Base-by-base conservation (phyloP, 2,888 invertebrate species). In the Lithosia quadra region DNA sequence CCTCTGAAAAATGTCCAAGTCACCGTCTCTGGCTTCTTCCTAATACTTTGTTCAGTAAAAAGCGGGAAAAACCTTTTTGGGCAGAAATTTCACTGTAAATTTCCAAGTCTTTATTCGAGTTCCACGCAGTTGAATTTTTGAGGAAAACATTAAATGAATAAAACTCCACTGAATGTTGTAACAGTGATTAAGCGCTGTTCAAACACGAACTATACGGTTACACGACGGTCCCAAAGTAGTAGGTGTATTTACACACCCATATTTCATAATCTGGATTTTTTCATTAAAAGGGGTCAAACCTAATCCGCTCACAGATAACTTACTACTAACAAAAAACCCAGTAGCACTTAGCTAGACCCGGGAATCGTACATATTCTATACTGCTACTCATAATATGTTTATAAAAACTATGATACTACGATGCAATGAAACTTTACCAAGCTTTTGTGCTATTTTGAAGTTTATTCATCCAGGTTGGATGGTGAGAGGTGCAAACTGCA, bases 91-190 rank as follows among this genome's bases (percentile, higher is more conserved):
- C 9, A 49, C 49, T 8, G 49, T 49, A 18, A 49, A n/a, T 49
- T 49, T n/a, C n/a, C 49, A 49, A 18, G 49, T 49, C 49, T 49
- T 49, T n/a, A 18, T 49, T 49, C n/a, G 49, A 49, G 49, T 49
- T 49, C 49, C 49, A 49, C 49, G 49, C 49, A 49, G 49, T 49
- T n/a, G 49, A 49, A 49, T 49, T 49, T 49, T 49, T 49, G n/a
- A 49, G 49, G 49, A n/a, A 49, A 49, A 49, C 49, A 49, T 49
- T n/a, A 18, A 49, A 49, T 9, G 49, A 49, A 43, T 43, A 49
- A 49, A 49, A 49, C 8, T n/a, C 9, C n/a, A n/a, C 43, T 43
- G 43, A 49, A 49, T 2, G 49, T 49, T 49, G 49, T n/a, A 49
- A 49, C n/a, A n/a, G 49, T 49, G 49, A 49, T n/a, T 49, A 49